Evolutionary conservation across 2,797 vertebrate genomes (phyloP), one percentile per base, ranked within the genome.

Genomic region (Rhadinocentrus ornatus): DNA sequence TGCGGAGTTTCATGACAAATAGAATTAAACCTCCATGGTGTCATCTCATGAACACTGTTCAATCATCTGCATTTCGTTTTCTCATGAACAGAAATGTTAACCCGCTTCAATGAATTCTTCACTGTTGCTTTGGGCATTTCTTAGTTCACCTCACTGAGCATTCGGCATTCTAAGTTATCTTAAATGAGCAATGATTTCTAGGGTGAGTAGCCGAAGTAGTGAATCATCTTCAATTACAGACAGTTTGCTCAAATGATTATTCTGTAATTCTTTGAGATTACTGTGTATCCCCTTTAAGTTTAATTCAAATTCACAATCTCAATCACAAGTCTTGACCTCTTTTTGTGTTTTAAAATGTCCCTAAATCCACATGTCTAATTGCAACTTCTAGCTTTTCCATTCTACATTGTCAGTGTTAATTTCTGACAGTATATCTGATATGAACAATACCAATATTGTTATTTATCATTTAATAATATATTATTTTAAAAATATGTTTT

Each of bases 81-180:
- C 64, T 77, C 24, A 64, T 63, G 31, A 61, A 61, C 55, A 46
- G 34, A 63, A 22, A 72, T 54, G 31, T 54, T 52, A 67, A 68
- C 3, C 60, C 58, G 64, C 60, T 63, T 29, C 35, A 37, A 24
- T 63, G 65, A 77, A 48, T 58, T 20, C 20, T 24, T 37, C 41
- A 16, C 13, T 3, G n/a, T 50, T 24, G 53, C 71, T 37, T 5
- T 26, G 31, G 29, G 22, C 35, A 24, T 61, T 61, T 62, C 52
- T 29, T 52, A 48, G 34, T 56, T 54, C 24, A 73, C 57, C 6
- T 44, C 65, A 53, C 29, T 73, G 64, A 41, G n/a, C 55, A 13
- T 62, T 31, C 26, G 18, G 53, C 7, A 9, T 48, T 58, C 26
- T 26, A 52, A 53, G 34, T 54, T 20, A 65, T 37, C 15, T 32